phyloP scores from a whole-genome alignment of 1,140 invertebrate species.

The Gerris buenoi region DNA sequence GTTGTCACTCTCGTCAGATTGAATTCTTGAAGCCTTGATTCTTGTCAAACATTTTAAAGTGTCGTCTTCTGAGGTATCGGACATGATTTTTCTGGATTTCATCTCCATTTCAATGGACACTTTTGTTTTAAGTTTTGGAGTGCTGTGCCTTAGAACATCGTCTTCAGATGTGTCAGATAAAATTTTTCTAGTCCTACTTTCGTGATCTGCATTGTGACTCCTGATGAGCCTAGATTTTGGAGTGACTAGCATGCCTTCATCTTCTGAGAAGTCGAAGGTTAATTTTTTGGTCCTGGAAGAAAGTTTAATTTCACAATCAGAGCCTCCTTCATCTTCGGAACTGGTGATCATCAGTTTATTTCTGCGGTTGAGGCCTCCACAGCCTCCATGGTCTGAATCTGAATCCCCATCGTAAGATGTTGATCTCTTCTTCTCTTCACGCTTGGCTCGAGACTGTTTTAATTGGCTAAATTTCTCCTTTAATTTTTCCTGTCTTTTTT shows the following conservation, averaged over 20 bases:
- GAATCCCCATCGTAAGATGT: slow-evolving; percentile 72
- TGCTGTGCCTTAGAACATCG: slow-evolving; percentile 25
- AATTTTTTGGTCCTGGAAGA: slow-evolving; percentile 25
- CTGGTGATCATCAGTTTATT: slow-evolving; percentile 23
- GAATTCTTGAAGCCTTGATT: slow-evolving; percentile 37
- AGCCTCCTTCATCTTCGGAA: slow-evolving; percentile 22
- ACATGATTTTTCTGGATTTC: slow-evolving; percentile 32
- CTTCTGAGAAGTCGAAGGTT: slow-evolving; percentile 42
- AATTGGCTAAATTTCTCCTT: slow-evolving; percentile 79
- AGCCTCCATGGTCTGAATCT: slow-evolving; percentile 34
- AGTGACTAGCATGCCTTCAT: slow-evolving; percentile 32
- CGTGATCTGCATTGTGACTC: slow-evolving; percentile 34
- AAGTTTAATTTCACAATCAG: slow-evolving; percentile 19
- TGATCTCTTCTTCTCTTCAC: slow-evolving; percentile 71
- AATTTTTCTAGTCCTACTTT: slow-evolving; percentile 29
- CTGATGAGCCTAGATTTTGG: slow-evolving; percentile 29
- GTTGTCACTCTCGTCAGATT: slow-evolving; percentile 42
- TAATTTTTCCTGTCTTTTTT: slow-evolving; percentile 68
- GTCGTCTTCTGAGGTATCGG: slow-evolving; percentile 42
- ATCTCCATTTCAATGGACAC: slow-evolving; percentile 38
- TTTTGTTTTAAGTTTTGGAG: slow-evolving; percentile 31
- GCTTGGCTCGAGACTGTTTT: slow-evolving; percentile 69
- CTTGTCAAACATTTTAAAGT: slow-evolving; percentile 28
- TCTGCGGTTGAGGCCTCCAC: slow-evolving; percentile 15
- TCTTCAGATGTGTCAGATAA: slow-evolving; percentile 43